Base-by-base conservation (phyloP, 2,113 vertebrate genomes). In the Riparia riparia region DNA sequence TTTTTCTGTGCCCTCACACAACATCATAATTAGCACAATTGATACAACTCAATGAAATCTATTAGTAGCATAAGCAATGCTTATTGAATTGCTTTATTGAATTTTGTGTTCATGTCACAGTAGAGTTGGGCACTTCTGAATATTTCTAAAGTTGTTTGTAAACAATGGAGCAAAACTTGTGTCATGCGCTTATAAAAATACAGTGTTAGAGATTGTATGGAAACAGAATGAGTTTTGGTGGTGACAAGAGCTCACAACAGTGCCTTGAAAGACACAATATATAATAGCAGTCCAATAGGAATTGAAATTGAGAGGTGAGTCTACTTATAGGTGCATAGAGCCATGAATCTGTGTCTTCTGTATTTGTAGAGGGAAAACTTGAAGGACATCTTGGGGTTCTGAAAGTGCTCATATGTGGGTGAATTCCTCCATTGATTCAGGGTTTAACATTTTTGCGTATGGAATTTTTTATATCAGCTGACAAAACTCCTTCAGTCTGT, bases 381-480 rank as follows among this genome's bases (percentile, higher is more conserved):
- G 1, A 79, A 89, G 41, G 24, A 5, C 32, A 51, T 78, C 44
- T 87, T 14, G 54, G 28, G 42, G 32, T 71, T 37, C 61, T 84
- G 44, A 39, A 93, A 34, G 19, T 58, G n/a, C 32, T 76, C 41
- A 3, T 31, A 63, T 51, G 11, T 44, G 51, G 25, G 20, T 81
- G 26, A 95, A 83, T 66, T 70, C 32, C 41, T 80, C 29, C 2
- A 13, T 88, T 82, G 83, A 47, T 73, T 82, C 71, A 58, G 41
- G 5, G 8, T 76, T 93, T 83, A 42, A 65, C 82, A 56, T 41
- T 92, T 93, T 90, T 94, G n/a, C 54, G 42, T 44, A 32, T 88
- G 79, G 79, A 83, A 66, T 83, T 92, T 90, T 90, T 93, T 91
- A 37, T n/a, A 45, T 94, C 77, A 79, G 25, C 42, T 86, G 65